Evolutionary conservation across 2,888 invertebrate genomes (phyloP), one percentile per base, ranked within the genome.

Genomic region (Drosophila setosimentum): DNA sequence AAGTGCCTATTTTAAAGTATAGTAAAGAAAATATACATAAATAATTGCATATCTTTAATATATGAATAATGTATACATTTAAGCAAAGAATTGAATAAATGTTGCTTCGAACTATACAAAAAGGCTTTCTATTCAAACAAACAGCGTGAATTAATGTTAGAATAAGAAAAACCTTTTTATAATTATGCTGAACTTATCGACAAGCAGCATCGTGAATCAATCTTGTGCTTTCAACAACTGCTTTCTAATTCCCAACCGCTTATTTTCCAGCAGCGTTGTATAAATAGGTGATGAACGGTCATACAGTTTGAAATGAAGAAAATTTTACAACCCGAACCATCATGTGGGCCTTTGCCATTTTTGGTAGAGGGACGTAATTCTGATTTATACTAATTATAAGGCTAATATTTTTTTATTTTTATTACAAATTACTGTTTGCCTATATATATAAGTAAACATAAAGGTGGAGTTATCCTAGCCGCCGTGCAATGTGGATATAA

Each of bases 401-500:
- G 3, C 21, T 7, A 4, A 18, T 5, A n/a, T 32, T 50, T 61
- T 65, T n/a, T n/a, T n/a, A n/a, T n/a, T 68, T 49, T 72, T 50
- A 45, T 37, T 30, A 30, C 21, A 29, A 33, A 24, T 33, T 32
- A 30, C 49, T 30, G 21, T 42, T 35, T 42, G 8, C 29, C 49
- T 49, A 48, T 35, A 24, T 50, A 21, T 16, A n/a, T 11, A 5
- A 70, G 32, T 32, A 10, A 55, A 24, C 40, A 37, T 42, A 35
- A 42, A 51, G 13, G 33, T 35, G 2, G 0, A 21, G 16, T 16
- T n/a, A 21, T 51, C 8, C 94, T 94, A 97, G 86, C 97, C 97
- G 2, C 97, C 97, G 90, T 97, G 97, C 45, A 97, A 92, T 0
- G 97, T 97, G 1, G 97, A 97, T 93, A 97, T 97, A 85, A 97